These are phyloP conservation scores for Drosophila robusta DNA, from an alignment of 2,888 invertebrate species.

Conservation along the genomic window DNA sequence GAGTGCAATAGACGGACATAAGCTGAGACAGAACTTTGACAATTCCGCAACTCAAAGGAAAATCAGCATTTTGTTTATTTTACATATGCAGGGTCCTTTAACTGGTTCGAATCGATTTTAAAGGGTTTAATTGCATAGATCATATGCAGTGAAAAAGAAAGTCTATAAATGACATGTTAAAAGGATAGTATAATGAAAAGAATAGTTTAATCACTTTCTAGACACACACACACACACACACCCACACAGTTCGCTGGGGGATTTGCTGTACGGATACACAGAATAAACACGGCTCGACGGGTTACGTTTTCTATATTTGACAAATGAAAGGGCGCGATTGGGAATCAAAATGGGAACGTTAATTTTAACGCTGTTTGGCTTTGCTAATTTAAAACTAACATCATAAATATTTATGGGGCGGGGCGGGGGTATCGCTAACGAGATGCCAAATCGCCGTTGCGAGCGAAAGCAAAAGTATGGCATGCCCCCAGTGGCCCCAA, in stretches of 20 bases:
- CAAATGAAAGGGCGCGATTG: constrained; percentile 50
- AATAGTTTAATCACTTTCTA: constrained; percentile 36
- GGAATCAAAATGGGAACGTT: constrained; percentile 56
- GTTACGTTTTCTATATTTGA: constrained; percentile 46
- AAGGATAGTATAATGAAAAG: constrained; percentile 1
- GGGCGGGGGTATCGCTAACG: constrained; percentile 13
- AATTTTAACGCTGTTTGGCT: constrained; percentile 70
- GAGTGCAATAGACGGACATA: constrained; percentile 23
- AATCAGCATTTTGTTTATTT: constrained; percentile 5
- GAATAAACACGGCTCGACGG: constrained; percentile 6
- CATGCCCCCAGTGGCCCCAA: constrained; percentile 71
- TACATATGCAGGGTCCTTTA: not conserved
- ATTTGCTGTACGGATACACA: not conserved
- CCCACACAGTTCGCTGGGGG: constrained; percentile 9
- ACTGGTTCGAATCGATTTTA: not conserved
- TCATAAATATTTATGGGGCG: constrained; percentile 70
- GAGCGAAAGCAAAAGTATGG: constrained; percentile 74
- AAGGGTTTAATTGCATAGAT: no score
- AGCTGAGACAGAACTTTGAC: constrained; percentile 15
- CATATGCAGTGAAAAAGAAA: no score
- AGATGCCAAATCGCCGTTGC: constrained; percentile 50
- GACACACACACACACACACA: not conserved
- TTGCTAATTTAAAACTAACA: constrained; percentile 78
- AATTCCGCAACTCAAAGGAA: constrained; percentile 2
- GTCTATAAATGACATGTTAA: no score